Conservation (phyloP, 2,888 invertebrate species). For the Sceliomorpha sp. region DNA sequence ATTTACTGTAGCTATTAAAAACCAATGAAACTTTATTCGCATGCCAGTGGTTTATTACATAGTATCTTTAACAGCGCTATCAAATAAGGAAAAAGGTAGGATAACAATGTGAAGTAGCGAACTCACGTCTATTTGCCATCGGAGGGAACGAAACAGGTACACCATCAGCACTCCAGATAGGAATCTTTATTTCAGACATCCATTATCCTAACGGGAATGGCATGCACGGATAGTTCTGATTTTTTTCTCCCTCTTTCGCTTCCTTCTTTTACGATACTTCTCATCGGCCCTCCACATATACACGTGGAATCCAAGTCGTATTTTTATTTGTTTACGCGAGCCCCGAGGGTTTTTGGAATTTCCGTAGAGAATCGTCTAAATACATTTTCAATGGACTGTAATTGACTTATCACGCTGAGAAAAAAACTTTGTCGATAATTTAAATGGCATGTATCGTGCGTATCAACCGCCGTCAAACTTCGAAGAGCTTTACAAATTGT, state of each 20-base stretch:
- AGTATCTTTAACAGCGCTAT: too few species aligned
- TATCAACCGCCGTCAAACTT: too few species aligned
- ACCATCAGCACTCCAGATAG: conserved; percentile 12
- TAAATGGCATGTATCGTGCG: too few species aligned
- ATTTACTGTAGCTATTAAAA: too few species aligned
- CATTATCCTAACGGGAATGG: conserved; percentile 6
- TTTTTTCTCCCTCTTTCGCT: not conserved
- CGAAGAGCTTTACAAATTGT: too few species aligned
- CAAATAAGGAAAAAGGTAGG: too few species aligned
- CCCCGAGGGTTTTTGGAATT: conserved; percentile 14
- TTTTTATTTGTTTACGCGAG: conserved; percentile 17
- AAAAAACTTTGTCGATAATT: too few species aligned
- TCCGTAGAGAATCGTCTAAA: conserved; percentile 8
- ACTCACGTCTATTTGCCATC: conserved; percentile 6
- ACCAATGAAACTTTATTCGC: too few species aligned
- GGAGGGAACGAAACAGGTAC: conserved; percentile 11
- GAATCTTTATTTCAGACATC: conserved; percentile 9
- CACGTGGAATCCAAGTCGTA: conserved; percentile 1
- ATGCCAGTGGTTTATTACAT: too few species aligned
- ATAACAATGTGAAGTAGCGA: not conserved
- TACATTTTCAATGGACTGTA: too few species aligned
- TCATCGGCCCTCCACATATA: not conserved
- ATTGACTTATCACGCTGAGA: too few species aligned
- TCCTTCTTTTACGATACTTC: not conserved
- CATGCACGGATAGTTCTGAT: conserved; percentile 2